Evolutionary conservation across 2,113 vertebrate species (phyloP).

Genomic region (Saimiri boliviensis): DNA sequence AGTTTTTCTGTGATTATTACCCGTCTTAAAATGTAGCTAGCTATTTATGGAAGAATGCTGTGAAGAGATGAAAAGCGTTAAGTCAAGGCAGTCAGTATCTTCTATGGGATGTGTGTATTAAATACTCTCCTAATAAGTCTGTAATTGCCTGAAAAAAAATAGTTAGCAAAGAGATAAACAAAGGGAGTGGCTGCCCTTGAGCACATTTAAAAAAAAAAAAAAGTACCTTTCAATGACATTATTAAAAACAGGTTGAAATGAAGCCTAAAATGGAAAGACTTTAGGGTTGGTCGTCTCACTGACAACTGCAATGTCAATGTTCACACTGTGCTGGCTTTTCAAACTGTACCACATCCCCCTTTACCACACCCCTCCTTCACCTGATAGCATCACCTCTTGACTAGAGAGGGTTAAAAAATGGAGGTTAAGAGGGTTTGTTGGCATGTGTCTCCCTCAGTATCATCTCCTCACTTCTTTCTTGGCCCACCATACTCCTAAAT

Average conservation of each 20-base stretch:
- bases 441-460: background rate
- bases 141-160: background rate
- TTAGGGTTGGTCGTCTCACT: background rate
- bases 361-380: background rate
- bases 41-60: background rate
- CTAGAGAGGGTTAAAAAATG: background rate
- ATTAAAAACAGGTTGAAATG: background rate
- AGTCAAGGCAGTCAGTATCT: background rate
- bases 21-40: background rate
- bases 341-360: background rate
- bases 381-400: background rate
- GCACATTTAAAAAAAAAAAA: background rate
- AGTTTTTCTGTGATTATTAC: background rate
- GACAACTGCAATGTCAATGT: background rate
- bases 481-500: background rate
- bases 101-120: background rate
- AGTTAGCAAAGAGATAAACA: background rate
- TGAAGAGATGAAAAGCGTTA: background rate
- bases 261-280: background rate
- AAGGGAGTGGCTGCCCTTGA: background rate
- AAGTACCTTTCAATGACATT: background rate
- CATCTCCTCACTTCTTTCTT: background rate
- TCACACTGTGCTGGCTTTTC: background rate
- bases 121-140: slow-evolving; percentile 9
- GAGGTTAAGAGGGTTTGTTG: background rate